These are phyloP conservation scores for Sebastes alutus DNA, from an alignment of 2,797 vertebrate species.

Conservation along the genomic window DNA sequence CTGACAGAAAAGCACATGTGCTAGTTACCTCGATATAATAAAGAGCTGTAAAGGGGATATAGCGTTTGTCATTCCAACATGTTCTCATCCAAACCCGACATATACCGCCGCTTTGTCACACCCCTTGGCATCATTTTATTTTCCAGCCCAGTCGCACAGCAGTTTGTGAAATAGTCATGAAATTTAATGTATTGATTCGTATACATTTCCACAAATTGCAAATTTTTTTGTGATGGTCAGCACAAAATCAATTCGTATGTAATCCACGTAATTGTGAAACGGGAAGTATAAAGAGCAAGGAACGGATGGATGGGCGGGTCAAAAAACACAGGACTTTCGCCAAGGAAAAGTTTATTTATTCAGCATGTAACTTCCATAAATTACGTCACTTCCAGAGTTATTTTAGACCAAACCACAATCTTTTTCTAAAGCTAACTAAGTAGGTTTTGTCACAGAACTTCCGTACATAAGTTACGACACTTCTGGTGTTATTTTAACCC, in stretches of 20 bases:
- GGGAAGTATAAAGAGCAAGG: background rate
- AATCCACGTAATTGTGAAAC: background rate
- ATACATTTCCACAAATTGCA: background rate
- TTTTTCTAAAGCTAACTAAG: too few relatives aligned
- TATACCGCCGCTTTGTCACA: background rate
- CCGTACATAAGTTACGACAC: too few relatives aligned
- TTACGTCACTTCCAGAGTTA: background rate
- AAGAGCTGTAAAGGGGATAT: background rate
- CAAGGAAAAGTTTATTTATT: background rate
- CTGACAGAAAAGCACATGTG: background rate
- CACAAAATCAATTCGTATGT: background rate
- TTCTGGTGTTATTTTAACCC: too few relatives aligned
- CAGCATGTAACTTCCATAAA: background rate
- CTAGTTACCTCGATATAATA: background rate
- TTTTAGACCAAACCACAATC: background rate
- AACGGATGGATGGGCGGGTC: background rate
- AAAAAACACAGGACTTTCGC: background rate
- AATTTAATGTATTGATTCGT: background rate
- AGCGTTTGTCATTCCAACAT: background rate
- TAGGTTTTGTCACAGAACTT: too few relatives aligned
- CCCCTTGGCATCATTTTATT: background rate
- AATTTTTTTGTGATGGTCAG: background rate
- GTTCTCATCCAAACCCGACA: background rate
- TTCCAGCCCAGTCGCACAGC: background rate
- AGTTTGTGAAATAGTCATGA: too few relatives aligned